Evolutionary conservation across 2,888 invertebrate genomes (phyloP).

Genomic region (Arrhopalites spinosus): DNA sequence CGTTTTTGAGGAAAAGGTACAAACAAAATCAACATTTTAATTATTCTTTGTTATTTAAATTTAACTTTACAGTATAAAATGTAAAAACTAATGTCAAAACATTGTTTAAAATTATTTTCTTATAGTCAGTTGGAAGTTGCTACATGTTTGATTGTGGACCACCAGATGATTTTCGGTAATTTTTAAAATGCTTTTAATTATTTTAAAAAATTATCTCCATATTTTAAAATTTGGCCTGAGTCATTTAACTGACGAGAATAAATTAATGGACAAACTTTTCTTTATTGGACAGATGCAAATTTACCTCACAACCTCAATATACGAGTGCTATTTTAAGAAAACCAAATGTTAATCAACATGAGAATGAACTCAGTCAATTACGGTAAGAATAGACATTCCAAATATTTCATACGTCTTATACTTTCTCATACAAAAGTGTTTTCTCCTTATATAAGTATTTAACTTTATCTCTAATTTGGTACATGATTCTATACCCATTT

Average conservation of each 20-base stretch:
- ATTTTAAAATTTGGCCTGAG: no score
- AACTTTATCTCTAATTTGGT: no score
- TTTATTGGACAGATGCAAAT: no score
- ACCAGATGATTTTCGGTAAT: constrained; percentile 77
- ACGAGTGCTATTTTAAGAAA: constrained; percentile 79
- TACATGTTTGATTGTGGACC: constrained; percentile 90
- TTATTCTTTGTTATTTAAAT: background rate
- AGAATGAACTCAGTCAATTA: constrained; percentile 72
- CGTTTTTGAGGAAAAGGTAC: constrained; percentile 88
- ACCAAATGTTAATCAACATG: constrained; percentile 70
- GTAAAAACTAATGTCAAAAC: background rate
- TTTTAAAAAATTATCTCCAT: no score
- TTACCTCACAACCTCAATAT: constrained; percentile 85
- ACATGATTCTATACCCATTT: no score
- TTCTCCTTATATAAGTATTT: no score
- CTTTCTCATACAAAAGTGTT: no score
- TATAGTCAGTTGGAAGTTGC: constrained; percentile 70
- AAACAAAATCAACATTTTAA: constrained; percentile 27
- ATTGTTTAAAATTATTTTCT: background rate
- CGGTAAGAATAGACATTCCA: constrained; percentile 62
- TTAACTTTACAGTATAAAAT: background rate
- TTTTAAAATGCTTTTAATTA: no score
- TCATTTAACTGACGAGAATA: no score
- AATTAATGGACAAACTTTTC: no score
- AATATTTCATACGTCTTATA: no score